These are phyloP conservation scores for Tetragonula clypearis DNA, from an alignment of 1,140 invertebrate species.

Conservation along the genomic window DNA sequence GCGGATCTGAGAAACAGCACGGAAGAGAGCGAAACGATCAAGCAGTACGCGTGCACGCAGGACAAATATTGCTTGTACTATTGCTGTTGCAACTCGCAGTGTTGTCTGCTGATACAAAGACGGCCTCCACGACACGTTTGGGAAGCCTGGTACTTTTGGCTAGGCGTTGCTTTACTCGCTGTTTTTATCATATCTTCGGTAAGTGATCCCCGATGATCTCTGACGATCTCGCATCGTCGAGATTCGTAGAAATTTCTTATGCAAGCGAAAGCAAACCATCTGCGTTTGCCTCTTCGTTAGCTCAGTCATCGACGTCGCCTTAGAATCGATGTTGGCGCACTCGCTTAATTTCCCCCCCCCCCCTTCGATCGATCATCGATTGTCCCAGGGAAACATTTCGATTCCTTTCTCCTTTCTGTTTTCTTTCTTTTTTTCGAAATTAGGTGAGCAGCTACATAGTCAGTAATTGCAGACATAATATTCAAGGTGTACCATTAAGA, in stretches of 20 bases:
- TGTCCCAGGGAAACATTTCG: slow-evolving; percentile 16
- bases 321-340: neutral
- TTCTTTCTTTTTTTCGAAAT: slow-evolving; percentile 14
- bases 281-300: no score
- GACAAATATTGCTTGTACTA: slow-evolving; percentile 69
- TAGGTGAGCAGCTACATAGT: slow-evolving; percentile 74
- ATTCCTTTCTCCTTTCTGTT: neutral
- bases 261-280: neutral
- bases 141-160: slow-evolving; percentile 78
- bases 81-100: slow-evolving; percentile 73
- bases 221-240: neutral
- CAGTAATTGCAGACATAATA: slow-evolving; percentile 72
- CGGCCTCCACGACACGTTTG: slow-evolving; percentile 73
- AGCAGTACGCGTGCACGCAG: slow-evolving; percentile 62
- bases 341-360: neutral
- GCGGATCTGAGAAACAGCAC: slow-evolving; percentile 49
- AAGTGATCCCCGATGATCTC: slow-evolving; percentile 30
- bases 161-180: slow-evolving; percentile 71
- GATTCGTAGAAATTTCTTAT: neutral
- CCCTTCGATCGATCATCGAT: neutral
- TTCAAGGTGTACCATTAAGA: slow-evolving; percentile 61
- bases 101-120: slow-evolving; percentile 71
- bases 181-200: slow-evolving; percentile 74
- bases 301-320: neutral
- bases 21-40: slow-evolving; percentile 38